Evolutionary conservation across 2,113 vertebrate species (phyloP), one percentile per base, ranked within the genome.

Genomic region (Peucedramus taeniatus): DNA sequence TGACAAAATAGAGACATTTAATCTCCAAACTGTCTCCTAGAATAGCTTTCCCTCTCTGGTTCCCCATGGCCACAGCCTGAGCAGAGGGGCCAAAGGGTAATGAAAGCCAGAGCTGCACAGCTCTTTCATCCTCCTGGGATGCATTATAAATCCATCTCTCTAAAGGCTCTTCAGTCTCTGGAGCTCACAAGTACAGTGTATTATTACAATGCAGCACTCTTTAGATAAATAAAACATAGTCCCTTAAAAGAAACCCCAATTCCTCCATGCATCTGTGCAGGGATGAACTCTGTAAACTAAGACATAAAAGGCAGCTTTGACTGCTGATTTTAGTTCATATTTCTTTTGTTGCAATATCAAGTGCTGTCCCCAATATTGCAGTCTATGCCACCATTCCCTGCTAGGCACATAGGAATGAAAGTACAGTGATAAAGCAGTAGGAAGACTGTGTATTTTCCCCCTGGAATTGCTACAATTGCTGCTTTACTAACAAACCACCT

Each of bases 181-280:
- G 68, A 59, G 51, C 61, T 90, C 68, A 93, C 65, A 69, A 44
- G 53, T 68, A 51, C 51, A 27, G 60, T 27, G 39, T 83, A 49
- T 93, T 65, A 33, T 77, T 83, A 75, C 71, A 91, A 4, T 18
- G 50, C 54, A 88, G 68, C 50, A 56, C 44, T 82, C 66, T 63
- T 85, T 61, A 86, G 66, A 74, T 75, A 93, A 95, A 92, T 87
- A 86, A 90, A 91, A 82, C 33, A 40, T 13, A 35, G 89, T 40
- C 13, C 37, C 51, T 50, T 39, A 33, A 83, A 93, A 89, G 56
- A 82, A 80, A 4, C 13, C n/a, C 22, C 30, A 50, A 6, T 86
- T 92, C 47, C 14, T 85, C 56, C 71, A 23, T 0, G 2, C 33
- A 65, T 84, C 63, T 79, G 45, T 35, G 21, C 27, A 56, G 37